These are phyloP conservation scores for Centropus bengalensis DNA, from an alignment of 2,113 vertebrate species.

Conservation along the genomic window DNA sequence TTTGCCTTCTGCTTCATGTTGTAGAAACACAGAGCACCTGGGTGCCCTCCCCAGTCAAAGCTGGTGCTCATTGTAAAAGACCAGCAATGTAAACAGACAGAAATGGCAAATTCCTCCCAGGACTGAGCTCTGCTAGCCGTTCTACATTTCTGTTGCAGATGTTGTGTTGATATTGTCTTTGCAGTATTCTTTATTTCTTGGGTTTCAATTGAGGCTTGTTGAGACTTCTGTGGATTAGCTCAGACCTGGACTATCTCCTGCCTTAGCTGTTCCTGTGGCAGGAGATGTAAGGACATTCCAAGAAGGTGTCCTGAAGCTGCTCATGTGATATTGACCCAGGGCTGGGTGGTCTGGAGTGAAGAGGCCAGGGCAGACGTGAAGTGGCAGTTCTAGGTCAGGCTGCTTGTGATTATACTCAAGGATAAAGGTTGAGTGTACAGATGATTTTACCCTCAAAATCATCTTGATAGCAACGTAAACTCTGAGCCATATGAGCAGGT, in stretches of 20 bases:
- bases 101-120: not conserved
- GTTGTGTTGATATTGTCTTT: not conserved
- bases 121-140: not conserved
- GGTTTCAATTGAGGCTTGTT: not conserved
- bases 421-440: not conserved
- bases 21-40: not conserved
- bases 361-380: rapidly evolving
- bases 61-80: not conserved
- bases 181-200: not conserved
- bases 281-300: not conserved
- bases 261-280: not conserved
- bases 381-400: not conserved
- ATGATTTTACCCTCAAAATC: not conserved
- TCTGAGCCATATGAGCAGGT: rapidly evolving
- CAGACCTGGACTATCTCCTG: not conserved
- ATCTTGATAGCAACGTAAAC: not conserved
- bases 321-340: rapidly evolving
- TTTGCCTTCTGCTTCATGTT: not conserved
- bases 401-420: not conserved
- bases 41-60: not conserved
- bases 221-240: not conserved
- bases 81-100: not conserved
- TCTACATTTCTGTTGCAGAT: not conserved
- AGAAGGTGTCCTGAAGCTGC: not conserved
- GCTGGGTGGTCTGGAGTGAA: not conserved